Conservation (phyloP, 2,797 vertebrate species). For the Gadopsis bispinosus region DNA sequence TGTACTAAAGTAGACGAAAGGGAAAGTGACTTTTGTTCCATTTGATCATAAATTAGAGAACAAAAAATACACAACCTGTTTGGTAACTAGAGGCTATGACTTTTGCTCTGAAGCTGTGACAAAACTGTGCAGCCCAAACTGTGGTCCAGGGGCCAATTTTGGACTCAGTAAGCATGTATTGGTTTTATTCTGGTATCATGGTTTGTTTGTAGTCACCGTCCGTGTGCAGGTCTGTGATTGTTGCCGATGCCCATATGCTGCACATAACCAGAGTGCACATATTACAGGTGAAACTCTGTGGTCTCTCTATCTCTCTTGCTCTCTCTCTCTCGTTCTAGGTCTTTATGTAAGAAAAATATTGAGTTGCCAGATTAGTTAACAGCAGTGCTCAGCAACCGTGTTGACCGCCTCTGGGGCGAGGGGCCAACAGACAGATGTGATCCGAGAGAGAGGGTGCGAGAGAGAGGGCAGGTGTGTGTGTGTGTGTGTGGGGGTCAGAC, state of each 20-base stretch:
- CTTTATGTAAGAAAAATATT: slow-evolving; percentile 80
- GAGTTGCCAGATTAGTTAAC: slow-evolving; percentile 77
- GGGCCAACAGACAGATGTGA: slow-evolving; percentile 82
- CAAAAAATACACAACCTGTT: slow-evolving; percentile 23
- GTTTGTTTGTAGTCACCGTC: background rate
- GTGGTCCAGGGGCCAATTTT: background rate
- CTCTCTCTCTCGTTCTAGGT: slow-evolving; percentile 4
- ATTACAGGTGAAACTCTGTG: slow-evolving; percentile 47
- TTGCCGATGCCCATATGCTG: background rate
- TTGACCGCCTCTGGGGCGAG: slow-evolving; percentile 70
- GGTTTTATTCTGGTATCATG: background rate
- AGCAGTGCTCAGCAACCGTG: slow-evolving; percentile 74
- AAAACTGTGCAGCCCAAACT: slow-evolving; percentile 6
- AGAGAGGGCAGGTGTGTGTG: slow-evolving; percentile 44
- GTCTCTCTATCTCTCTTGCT: too few species aligned
- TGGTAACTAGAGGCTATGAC: slow-evolving; percentile 8
- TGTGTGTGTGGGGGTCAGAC: slow-evolving; percentile 44
- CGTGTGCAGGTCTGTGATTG: background rate
- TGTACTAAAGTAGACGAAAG: background rate
- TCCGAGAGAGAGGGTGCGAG: slow-evolving; percentile 35
- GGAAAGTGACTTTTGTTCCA: background rate
- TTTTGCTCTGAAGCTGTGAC: slow-evolving; percentile 11
- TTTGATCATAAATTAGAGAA: background rate
- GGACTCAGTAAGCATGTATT: background rate
- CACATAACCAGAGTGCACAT: background rate